Evolutionary conservation across 2,797 vertebrate genomes (phyloP).

Genomic region (Astyanax mexicanus): DNA sequence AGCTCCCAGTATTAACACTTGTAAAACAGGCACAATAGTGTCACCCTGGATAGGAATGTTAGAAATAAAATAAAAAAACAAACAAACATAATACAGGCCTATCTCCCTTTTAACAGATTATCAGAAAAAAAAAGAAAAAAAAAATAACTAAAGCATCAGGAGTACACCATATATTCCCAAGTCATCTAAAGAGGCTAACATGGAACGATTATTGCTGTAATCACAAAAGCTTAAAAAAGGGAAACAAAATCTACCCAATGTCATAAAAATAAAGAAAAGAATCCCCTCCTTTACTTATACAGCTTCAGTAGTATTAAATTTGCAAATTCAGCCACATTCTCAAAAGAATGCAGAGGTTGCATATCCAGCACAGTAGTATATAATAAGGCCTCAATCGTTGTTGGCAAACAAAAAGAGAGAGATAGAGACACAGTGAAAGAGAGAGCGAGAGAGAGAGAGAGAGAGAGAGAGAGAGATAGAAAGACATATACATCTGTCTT

Average conservation of each 20-base stretch:
- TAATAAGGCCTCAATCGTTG: slow-evolving; percentile 90
- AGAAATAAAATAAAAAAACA: slow-evolving; percentile 72
- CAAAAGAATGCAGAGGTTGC: slow-evolving; percentile 71
- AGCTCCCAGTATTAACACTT: slow-evolving; percentile 74
- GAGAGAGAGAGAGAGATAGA: slow-evolving; percentile 70
- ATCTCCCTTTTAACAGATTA: slow-evolving; percentile 74
- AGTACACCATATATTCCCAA: slow-evolving; percentile 68
- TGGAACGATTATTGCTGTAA: slow-evolving; percentile 79
- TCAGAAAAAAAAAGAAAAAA: slow-evolving; percentile 69
- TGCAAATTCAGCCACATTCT: slow-evolving; percentile 65
- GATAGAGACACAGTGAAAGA: slow-evolving; percentile 75
- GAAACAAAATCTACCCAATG: slow-evolving; percentile 69
- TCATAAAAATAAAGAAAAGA: slow-evolving; percentile 78
- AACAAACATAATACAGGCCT: slow-evolving; percentile 45
- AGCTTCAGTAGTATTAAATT: slow-evolving; percentile 95
- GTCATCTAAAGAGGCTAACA: slow-evolving; percentile 81
- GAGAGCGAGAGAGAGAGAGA: slow-evolving; percentile 68
- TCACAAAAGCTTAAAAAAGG: slow-evolving; percentile 80
- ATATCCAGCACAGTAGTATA: slow-evolving; percentile 90
- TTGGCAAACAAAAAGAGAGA: slow-evolving; percentile 85
- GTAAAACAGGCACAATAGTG: slow-evolving; percentile 89
- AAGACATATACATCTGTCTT: slow-evolving; percentile 75
- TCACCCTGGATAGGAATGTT: slow-evolving; percentile 84
- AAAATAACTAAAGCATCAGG: slow-evolving; percentile 67
- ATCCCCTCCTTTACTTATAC: slow-evolving; percentile 80